Evolutionary conservation across 2,797 vertebrate species (phyloP).

Genomic region (Tapirus indicus): DNA sequence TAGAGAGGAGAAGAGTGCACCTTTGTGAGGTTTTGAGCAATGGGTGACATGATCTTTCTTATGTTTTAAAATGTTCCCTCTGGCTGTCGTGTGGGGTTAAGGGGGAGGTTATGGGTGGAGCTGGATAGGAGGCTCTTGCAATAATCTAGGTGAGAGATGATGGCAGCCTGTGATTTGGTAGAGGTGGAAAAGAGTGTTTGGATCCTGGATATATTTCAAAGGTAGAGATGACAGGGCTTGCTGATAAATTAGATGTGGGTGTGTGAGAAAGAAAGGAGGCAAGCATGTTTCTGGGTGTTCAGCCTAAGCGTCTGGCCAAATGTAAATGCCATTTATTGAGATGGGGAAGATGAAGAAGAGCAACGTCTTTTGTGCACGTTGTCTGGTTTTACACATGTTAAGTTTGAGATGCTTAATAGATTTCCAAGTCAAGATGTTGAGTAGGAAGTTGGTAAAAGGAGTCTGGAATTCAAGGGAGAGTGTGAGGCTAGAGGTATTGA

Average conservation of each 20-base stretch:
- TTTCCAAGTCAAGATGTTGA: background rate
- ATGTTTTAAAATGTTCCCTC: constrained; percentile 12
- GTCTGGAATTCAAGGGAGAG: background rate
- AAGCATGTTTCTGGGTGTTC: background rate
- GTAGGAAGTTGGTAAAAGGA: background rate
- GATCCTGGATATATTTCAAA: background rate
- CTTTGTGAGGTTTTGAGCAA: background rate
- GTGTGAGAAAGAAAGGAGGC: background rate
- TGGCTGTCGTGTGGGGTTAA: background rate
- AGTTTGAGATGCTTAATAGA: background rate
- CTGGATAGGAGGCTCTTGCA: background rate
- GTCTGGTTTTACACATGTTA: background rate
- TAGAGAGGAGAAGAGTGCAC: background rate
- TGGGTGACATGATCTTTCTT: background rate
- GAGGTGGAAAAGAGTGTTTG: background rate
- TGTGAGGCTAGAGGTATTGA: background rate
- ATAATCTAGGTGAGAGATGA: background rate
- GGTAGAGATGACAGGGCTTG: background rate
- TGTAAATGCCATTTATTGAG: background rate
- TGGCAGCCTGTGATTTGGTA: background rate
- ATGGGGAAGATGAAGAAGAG: background rate
- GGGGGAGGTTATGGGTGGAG: background rate
- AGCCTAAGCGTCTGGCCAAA: background rate
- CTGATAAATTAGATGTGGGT: background rate
- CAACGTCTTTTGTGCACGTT: background rate